These are phyloP conservation scores for Hyalella azteca DNA, from an alignment of 2,888 invertebrate species.

Conservation along the genomic window DNA sequence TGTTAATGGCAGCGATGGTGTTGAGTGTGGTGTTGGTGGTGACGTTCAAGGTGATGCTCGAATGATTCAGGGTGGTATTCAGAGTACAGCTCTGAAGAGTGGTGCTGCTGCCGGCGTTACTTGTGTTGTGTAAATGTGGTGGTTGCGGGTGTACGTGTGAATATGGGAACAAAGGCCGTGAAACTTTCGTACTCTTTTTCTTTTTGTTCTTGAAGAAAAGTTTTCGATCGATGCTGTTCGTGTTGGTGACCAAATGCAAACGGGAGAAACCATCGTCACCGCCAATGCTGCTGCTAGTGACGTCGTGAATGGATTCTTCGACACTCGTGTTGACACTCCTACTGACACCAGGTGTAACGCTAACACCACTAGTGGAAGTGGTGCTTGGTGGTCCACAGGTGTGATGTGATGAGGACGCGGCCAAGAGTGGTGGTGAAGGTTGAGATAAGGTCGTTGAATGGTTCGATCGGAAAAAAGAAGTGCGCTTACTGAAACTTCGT, in stretches of 20 bases:
- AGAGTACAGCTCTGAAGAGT: conserved; percentile 12
- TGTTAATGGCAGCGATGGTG: conserved; percentile 22
- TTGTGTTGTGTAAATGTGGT: no score
- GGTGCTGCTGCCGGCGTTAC: not conserved
- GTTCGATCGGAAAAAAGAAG: conserved; percentile 65
- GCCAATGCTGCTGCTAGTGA: conserved; percentile 7
- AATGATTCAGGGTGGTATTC: conserved; percentile 24
- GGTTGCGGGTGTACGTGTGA: not conserved
- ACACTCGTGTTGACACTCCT: conserved; percentile 19
- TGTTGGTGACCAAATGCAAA: not conserved
- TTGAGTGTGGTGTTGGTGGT: conserved; percentile 2
- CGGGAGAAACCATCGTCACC: not conserved
- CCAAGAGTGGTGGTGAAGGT: not conserved
- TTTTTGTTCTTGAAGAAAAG: conserved; percentile 5
- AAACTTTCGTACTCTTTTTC: not conserved
- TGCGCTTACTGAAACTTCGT: conserved; percentile 74
- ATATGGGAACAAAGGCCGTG: not conserved
- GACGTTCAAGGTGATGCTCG: conserved; percentile 6
- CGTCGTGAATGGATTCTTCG: not conserved
- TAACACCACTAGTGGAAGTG: not conserved
- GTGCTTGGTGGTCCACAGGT: not conserved
- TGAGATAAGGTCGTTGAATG: not conserved
- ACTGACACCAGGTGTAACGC: conserved; percentile 13
- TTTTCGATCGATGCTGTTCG: conserved; percentile 10
- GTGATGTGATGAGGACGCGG: not conserved